phyloP scores from a whole-genome alignment of 2,888 invertebrate genomes.

The Sesia apiformis region DNA sequence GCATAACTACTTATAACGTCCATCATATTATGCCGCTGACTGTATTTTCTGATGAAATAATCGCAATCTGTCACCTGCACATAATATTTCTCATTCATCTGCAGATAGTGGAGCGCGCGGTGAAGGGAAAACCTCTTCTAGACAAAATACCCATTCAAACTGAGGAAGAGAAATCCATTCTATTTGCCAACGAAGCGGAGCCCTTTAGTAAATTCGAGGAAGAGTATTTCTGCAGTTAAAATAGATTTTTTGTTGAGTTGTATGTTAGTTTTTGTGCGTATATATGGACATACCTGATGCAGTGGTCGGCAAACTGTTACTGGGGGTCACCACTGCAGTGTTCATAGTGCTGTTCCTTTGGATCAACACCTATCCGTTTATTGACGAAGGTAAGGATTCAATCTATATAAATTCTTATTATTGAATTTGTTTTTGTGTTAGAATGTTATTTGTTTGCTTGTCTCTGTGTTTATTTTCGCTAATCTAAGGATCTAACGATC shows the following conservation, averaged over 20 bases:
- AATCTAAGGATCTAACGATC: too few relatives aligned
- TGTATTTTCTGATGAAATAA: too few relatives aligned
- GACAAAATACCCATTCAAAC: constrained; percentile 45
- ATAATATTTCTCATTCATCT: constrained; percentile 9
- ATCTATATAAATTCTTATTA: too few relatives aligned
- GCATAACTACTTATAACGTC: too few relatives aligned
- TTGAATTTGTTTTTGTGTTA: too few relatives aligned
- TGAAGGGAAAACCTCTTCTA: constrained; percentile 59
- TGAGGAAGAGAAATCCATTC: constrained; percentile 69
- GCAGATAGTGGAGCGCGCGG: constrained; percentile 75
- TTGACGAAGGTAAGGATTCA: constrained; percentile 68
- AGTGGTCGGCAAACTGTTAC: constrained; percentile 72
- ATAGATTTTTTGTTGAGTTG: neutral
- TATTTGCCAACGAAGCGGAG: constrained; percentile 79
- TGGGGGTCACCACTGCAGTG: constrained; percentile 63
- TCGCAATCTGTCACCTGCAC: too few relatives aligned
- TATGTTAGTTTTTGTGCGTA: constrained; percentile 6
- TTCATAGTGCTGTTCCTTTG: constrained; percentile 77
- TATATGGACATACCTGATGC: constrained; percentile 75
- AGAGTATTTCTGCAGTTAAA: constrained; percentile 74
- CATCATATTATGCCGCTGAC: too few relatives aligned
- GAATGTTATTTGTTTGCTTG: too few relatives aligned
- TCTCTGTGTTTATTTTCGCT: too few relatives aligned
- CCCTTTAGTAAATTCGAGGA: constrained; percentile 79
- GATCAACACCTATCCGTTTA: constrained; percentile 80